Conservation (phyloP, 30 jellyfish, hydroid and myxozoan genomes). For the Cassiopea xamachana region DNA sequence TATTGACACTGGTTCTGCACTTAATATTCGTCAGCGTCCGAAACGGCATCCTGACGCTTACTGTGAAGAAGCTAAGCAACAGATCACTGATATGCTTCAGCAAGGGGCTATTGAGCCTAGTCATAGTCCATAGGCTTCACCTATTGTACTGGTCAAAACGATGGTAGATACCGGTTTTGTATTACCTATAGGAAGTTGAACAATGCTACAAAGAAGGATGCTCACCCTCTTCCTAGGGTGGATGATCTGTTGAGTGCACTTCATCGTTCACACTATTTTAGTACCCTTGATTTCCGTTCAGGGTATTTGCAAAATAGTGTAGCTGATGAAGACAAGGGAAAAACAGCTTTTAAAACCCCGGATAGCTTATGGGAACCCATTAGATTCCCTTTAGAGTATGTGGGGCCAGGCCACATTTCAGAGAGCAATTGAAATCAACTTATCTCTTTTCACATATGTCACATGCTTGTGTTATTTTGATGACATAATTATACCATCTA, state of each 20-base stretch:
- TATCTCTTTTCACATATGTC: slow-evolving; percentile 58
- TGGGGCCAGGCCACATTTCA: slow-evolving; percentile 71
- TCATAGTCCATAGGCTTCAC: slow-evolving; percentile 57
- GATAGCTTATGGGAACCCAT: slow-evolving; percentile 48
- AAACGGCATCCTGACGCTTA: slow-evolving; percentile 55
- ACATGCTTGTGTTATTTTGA: slow-evolving; percentile 69
- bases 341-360: slow-evolving; percentile 61
- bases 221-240: slow-evolving; percentile 65
- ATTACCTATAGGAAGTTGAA: slow-evolving; percentile 59
- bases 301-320: slow-evolving; percentile 69
- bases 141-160: slow-evolving; percentile 59
- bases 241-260: slow-evolving; percentile 65
- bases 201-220: slow-evolving; percentile 57
- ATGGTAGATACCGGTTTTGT: slow-evolving; percentile 56
- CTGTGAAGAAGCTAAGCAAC: slow-evolving; percentile 45
- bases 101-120: slow-evolving; percentile 66
- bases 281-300: slow-evolving; percentile 57
- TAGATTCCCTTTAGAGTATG: slow-evolving; percentile 72
- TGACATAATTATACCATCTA: slow-evolving; percentile 50
- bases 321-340: slow-evolving; percentile 51
- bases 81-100: slow-evolving; percentile 55
- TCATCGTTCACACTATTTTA: slow-evolving; percentile 38
- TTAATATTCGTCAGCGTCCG: slow-evolving; percentile 64
- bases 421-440: slow-evolving; percentile 61
- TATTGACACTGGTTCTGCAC: slow-evolving; percentile 64